A percentile compares a stretch with the other conserved stretches of the same genome.
phyloP scores from a whole-genome alignment of 2,113 vertebrate genomes.

The Indri indri region DNA sequence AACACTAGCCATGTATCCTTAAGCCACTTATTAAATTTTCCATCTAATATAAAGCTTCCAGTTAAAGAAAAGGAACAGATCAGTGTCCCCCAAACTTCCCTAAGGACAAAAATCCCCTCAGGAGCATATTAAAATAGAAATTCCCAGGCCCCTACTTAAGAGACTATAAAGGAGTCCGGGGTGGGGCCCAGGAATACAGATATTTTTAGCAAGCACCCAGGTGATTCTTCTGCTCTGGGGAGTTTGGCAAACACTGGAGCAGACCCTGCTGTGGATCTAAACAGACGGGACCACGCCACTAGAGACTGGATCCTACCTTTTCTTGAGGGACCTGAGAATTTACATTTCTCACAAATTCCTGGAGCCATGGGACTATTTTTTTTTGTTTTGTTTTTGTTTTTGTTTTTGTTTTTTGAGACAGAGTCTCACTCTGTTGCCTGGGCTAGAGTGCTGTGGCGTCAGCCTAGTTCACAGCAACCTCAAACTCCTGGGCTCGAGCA shows the following conservation, averaged over 20 bases:
- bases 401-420: too few species aligned
- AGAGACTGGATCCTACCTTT: not conserved
- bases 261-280: not conserved
- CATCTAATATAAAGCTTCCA: not conserved
- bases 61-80: not conserved
- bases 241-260: not conserved
- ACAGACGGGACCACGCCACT: not conserved
- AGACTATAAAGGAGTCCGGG: not conserved
- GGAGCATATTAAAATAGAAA: not conserved
- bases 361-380: not conserved
- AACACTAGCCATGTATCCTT: not conserved
- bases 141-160: not conserved
- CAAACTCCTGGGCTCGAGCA: too few species aligned
- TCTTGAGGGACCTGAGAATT: not conserved
- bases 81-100: not conserved
- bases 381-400: too few species aligned
- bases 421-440: too few species aligned
- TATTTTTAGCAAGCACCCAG: not conserved
- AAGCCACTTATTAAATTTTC: not conserved
- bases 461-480: too few species aligned
- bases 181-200: not conserved
- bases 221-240: not conserved
- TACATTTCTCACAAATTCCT: not conserved
- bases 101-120: not conserved
- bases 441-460: too few species aligned